Percentiles rank a stretch among this genome's conserved stretches.
Evolutionary conservation across 2,797 vertebrate species (phyloP).

Genomic region (Trichosurus vulpecula): DNA sequence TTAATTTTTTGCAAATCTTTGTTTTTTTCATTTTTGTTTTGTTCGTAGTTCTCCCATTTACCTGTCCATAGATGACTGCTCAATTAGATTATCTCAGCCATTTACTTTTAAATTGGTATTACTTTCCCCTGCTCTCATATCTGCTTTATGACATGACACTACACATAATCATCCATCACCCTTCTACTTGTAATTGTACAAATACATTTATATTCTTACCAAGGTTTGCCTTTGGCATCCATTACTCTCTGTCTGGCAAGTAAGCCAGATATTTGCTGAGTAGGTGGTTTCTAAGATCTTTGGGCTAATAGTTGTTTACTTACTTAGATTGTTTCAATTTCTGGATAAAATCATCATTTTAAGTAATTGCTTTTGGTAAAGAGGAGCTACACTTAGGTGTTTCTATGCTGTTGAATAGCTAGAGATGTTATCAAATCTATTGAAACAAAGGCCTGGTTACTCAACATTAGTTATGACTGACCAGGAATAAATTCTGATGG

Average conservation of each 20-base stretch:
- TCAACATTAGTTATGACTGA: neutral
- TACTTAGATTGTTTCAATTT: neutral
- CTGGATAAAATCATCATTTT: neutral
- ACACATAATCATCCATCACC: neutral
- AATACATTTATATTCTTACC: neutral
- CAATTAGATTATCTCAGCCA: neutral
- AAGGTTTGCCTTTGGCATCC: neutral
- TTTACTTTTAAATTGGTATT: neutral
- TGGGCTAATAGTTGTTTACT: neutral
- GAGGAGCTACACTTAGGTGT: neutral
- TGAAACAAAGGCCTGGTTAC: neutral
- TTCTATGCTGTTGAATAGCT: neutral
- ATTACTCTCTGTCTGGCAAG: neutral
- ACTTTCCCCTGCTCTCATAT: neutral
- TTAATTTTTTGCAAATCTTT: neutral
- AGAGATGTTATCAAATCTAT: neutral
- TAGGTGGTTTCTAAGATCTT: neutral
- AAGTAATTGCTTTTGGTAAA: neutral
- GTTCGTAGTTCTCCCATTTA: neutral
- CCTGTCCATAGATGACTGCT: neutral
- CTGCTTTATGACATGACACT: neutral
- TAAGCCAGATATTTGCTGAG: neutral
- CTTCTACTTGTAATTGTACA: neutral
- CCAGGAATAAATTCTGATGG: neutral
- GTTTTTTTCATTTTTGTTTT: neutral